Conservation (phyloP, 2,797 vertebrate species). For the Lycodopsis pacificus region DNA sequence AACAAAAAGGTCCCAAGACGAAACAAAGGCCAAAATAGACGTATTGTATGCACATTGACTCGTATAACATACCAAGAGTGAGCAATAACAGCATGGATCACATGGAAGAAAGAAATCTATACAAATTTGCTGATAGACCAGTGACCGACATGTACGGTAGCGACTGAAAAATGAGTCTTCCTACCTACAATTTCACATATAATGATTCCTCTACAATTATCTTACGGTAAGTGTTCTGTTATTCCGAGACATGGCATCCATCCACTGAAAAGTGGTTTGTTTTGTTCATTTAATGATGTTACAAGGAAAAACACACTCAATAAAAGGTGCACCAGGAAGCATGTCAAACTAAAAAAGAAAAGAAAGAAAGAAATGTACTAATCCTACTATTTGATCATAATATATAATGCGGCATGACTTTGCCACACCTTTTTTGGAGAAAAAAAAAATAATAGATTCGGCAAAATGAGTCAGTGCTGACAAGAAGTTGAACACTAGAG, state of each 20-base stretch:
- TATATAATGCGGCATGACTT: neutral
- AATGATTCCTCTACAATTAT: neutral
- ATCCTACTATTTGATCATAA: slow-evolving; percentile 3
- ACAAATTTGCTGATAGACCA: neutral
- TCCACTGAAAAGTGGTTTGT: neutral
- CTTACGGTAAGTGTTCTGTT: neutral
- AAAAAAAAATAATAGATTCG: neutral
- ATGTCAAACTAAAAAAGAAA: neutral
- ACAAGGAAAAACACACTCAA: neutral
- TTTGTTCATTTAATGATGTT: neutral
- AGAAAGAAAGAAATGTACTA: neutral
- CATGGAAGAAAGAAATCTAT: neutral
- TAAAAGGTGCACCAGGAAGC: neutral
- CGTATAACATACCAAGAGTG: neutral
- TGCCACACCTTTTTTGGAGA: neutral
- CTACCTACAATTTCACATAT: neutral
- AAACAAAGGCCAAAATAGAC: neutral
- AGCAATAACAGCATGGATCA: neutral
- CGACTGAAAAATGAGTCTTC: neutral
- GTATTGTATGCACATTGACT: neutral
- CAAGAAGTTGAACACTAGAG: slow-evolving; percentile 66
- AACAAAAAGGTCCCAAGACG: neutral
- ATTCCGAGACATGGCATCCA: neutral
- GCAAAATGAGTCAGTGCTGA: slow-evolving; percentile 12
- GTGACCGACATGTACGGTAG: neutral